Evolutionary conservation across 2,113 vertebrate species (phyloP).

Genomic region (Burhinus bistriatus): DNA sequence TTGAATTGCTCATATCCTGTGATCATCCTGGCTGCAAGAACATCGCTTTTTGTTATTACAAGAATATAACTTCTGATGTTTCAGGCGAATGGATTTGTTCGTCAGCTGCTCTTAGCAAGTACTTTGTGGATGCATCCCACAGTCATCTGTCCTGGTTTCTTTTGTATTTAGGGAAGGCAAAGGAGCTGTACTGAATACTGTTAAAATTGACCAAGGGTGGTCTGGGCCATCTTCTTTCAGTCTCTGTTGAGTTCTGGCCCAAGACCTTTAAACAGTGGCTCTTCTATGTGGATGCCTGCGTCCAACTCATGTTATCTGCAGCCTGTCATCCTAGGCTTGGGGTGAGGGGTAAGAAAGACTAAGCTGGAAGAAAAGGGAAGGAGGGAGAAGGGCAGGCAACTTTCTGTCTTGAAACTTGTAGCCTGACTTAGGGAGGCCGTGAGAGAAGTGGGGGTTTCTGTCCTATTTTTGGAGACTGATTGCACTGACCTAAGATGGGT

Average conservation of each 20-base stretch:
- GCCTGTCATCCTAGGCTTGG: background rate
- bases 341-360: too few relatives aligned
- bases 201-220: background rate
- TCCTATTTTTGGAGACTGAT: background rate
- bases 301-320: background rate
- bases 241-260: background rate
- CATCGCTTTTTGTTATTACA: background rate
- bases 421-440: background rate
- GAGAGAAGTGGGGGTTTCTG: background rate
- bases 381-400: background rate
- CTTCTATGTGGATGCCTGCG: background rate
- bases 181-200: background rate
- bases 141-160: constrained; percentile 28
- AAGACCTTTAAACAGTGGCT: background rate
- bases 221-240: background rate
- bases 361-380: background rate
- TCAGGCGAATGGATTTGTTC: background rate
- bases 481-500: background rate
- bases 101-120: background rate
- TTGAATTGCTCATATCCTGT: background rate
- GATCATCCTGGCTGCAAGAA: background rate
- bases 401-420: background rate
- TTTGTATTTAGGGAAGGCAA: background rate
- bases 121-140: background rate
- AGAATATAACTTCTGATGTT: background rate